Evolutionary conservation across 1,140 invertebrate genomes (phyloP).

Genomic region (Arion vulgaris): DNA sequence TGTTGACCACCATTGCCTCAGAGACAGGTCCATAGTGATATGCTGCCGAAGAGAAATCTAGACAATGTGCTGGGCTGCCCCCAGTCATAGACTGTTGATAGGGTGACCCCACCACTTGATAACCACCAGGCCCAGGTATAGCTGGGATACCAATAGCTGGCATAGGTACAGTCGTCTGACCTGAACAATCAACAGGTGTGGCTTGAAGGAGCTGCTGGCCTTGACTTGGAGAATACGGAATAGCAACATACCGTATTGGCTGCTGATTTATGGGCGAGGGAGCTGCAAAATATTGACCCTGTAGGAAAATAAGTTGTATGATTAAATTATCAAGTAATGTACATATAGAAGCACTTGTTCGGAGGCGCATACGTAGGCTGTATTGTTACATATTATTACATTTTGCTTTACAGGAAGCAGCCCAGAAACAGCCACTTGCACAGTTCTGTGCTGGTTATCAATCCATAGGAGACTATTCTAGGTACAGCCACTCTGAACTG

Average conservation of each 20-base stretch:
- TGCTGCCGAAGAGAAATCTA: neutral
- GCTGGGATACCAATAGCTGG: constrained; percentile 19
- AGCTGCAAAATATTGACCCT: constrained; percentile 23
- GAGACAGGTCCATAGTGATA: constrained; percentile 15
- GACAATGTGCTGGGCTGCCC: neutral
- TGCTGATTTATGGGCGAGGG: neutral
- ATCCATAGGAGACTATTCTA: too few species aligned
- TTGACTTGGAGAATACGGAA: constrained; percentile 1
- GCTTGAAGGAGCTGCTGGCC: constrained; percentile 11
- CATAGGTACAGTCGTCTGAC: constrained; percentile 34
- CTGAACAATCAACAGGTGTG: constrained; percentile 13
- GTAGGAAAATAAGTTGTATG: neutral
- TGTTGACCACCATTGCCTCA: constrained; percentile 6
- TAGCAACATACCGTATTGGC: constrained; percentile 2
- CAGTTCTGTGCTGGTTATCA: too few species aligned
- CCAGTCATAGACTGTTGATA: neutral
- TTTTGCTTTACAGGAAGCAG: too few species aligned
- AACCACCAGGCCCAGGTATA: neutral
- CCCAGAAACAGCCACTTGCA: too few species aligned
- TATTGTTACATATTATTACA: too few species aligned
- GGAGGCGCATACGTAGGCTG: too few species aligned
- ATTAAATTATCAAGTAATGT: too few species aligned
- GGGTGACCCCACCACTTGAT: constrained; percentile 7
- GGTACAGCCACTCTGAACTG: too few species aligned
- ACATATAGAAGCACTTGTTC: too few species aligned